A percentile compares a stretch with the other conserved stretches of the same genome.
Evolutionary conservation across 2,888 invertebrate species (phyloP).

Genomic region (Epinotia nisella): DNA sequence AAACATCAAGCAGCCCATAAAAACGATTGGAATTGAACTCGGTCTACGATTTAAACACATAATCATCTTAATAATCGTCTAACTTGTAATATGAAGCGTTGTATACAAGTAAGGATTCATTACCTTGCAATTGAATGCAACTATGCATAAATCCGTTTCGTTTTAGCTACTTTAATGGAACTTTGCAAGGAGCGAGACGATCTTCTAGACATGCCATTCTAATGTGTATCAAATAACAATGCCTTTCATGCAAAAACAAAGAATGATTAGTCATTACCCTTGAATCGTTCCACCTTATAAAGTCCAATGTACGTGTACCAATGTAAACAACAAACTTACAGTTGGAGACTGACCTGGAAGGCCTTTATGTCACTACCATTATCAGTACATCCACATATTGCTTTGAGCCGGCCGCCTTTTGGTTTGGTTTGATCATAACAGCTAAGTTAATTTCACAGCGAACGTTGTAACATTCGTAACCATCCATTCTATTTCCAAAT

Average conservation of each 20-base stretch:
- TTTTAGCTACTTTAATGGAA: slow-evolving; percentile 49
- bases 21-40: slow-evolving; percentile 52
- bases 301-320: background rate
- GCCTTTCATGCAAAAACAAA: slow-evolving; percentile 30
- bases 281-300: slow-evolving; percentile 16
- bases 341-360: background rate
- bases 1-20: slow-evolving; percentile 51
- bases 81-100: background rate
- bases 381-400: background rate
- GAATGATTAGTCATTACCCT: slow-evolving; percentile 31
- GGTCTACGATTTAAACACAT: slow-evolving; percentile 44
- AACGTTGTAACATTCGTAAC: background rate
- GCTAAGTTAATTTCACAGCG: background rate
- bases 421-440: background rate
- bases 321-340: background rate
- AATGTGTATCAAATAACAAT: slow-evolving; percentile 24
- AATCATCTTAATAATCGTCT: slow-evolving; percentile 21
- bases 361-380: background rate
- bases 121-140: slow-evolving; percentile 22
- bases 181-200: slow-evolving; percentile 70
- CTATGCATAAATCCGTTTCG: slow-evolving; percentile 32
- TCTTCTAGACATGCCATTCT: slow-evolving; percentile 59
- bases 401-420: background rate
- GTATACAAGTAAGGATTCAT: background rate
- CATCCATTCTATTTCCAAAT: background rate